Evolutionary conservation across 2,797 vertebrate genomes (phyloP).

Genomic region (Tolypeutes matacus): DNA sequence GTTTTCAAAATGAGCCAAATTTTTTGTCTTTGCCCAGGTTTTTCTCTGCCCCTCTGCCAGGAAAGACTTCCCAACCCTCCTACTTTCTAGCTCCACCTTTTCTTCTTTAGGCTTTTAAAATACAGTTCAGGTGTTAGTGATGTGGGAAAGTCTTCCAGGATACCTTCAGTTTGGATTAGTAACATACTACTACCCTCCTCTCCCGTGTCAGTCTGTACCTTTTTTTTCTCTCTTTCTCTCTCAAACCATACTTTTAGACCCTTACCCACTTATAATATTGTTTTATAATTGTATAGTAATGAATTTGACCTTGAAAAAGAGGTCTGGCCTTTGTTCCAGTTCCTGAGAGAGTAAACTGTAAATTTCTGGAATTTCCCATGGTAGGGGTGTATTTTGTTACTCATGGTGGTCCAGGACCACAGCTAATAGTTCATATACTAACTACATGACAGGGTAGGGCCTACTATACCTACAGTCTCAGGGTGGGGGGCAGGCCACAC

Average conservation of each 20-base stretch:
- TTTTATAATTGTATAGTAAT: not conserved
- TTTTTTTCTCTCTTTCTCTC: not conserved
- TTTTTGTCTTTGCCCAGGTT: not conserved
- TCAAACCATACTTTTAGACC: not conserved
- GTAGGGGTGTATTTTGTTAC: no score
- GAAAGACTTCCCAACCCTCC: not conserved
- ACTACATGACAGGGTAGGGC: no score
- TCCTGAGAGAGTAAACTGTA: no score
- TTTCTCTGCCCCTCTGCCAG: not conserved
- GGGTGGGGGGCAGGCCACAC: no score
- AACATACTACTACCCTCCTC: not conserved
- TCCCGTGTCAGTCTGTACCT: not conserved
- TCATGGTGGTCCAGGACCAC: no score
- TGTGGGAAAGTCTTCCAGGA: conserved; percentile 8
- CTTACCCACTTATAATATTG: not conserved
- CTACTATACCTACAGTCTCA: no score
- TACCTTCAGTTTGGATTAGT: not conserved
- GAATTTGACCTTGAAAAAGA: no score
- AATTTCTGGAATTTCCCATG: no score
- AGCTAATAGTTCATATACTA: no score
- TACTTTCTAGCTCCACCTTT: not conserved
- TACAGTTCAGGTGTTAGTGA: not conserved
- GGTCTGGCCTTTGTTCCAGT: no score
- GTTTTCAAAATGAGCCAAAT: not conserved
- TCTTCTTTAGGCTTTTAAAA: not conserved